Evolutionary conservation across 2,113 vertebrate genomes (phyloP).

Genomic region (Leptodactylus fuscus): DNA sequence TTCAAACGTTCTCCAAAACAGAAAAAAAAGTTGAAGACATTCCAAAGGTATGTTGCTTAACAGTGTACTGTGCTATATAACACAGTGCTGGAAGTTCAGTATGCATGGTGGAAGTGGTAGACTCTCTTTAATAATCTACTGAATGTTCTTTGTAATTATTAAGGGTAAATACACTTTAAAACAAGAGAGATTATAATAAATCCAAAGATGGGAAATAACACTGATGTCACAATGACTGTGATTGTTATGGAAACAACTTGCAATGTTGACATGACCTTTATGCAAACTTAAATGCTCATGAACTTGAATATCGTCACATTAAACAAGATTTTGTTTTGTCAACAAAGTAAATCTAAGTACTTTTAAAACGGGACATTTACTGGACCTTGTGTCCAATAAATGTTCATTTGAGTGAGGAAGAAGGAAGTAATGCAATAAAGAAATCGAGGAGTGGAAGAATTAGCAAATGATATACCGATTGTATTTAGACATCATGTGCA

Average conservation of each 20-base stretch:
- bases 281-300: slow-evolving; percentile 26
- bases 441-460: neutral
- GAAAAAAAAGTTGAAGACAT: too few species aligned
- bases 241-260: slow-evolving; percentile 61
- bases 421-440: neutral
- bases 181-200: neutral
- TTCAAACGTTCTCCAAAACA: too few species aligned
- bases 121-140: too few species aligned
- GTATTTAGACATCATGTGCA: too few species aligned
- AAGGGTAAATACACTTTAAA: neutral
- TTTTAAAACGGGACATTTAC: slow-evolving; percentile 1
- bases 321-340: slow-evolving; percentile 60
- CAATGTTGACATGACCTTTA: slow-evolving; percentile 51
- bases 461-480: too few species aligned
- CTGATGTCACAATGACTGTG: neutral
- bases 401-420: slow-evolving; percentile 15
- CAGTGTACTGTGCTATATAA: too few species aligned
- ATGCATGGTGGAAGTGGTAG: too few species aligned
- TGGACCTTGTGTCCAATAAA: neutral
- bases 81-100: too few species aligned
- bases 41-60: too few species aligned
- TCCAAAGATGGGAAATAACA: neutral
- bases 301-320: slow-evolving; percentile 55
- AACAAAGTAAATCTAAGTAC: slow-evolving; percentile 61
- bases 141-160: neutral